These are phyloP conservation scores for Rhingia campestris DNA, from an alignment of 2,888 invertebrate genomes.

Conservation along the genomic window DNA sequence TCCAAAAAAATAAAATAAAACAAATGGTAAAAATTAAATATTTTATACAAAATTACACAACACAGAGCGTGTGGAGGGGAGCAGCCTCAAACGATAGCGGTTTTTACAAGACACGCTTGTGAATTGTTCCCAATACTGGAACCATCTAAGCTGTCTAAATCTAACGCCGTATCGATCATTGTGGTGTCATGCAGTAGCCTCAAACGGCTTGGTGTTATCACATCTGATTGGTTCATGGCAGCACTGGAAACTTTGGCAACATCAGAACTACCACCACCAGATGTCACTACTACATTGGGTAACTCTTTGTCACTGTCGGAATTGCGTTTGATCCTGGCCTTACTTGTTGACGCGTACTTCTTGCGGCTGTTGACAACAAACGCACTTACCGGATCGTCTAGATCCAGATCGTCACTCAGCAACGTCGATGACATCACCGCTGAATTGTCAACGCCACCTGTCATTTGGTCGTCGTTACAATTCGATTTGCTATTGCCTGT, in stretches of 20 bases:
- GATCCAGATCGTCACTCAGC: constrained; percentile 82
- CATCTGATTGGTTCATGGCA: constrained; percentile 77
- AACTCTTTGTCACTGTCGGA: constrained; percentile 63
- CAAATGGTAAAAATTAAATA: constrained; percentile 34
- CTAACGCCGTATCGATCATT: constrained; percentile 94
- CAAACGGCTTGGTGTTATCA: constrained; percentile 89
- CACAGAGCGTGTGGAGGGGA: constrained; percentile 29
- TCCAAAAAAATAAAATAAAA: constrained; percentile 32
- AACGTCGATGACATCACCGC: constrained; percentile 80
- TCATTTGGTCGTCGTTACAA: constrained; percentile 53
- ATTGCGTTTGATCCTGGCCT: constrained; percentile 72
- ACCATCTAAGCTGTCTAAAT: constrained; percentile 93
- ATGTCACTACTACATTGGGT: constrained; percentile 39
- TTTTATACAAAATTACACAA: constrained; percentile 66
- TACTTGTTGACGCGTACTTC: constrained; percentile 69
- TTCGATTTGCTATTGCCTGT: constrained; percentile 61
- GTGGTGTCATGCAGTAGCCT: constrained; percentile 92
- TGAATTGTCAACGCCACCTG: constrained; percentile 46
- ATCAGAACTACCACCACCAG: constrained; percentile 20
- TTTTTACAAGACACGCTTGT: constrained; percentile 87
- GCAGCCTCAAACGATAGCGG: constrained; percentile 80
- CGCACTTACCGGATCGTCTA: constrained; percentile 82
- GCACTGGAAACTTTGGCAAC: constrained; percentile 62
- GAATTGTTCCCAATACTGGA: constrained; percentile 88
- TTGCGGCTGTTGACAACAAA: constrained; percentile 78